Percentiles rank a stretch among this genome's conserved stretches.
phyloP scores from a whole-genome alignment of 2,888 invertebrate genomes.

The Polylopha cassiicola region DNA sequence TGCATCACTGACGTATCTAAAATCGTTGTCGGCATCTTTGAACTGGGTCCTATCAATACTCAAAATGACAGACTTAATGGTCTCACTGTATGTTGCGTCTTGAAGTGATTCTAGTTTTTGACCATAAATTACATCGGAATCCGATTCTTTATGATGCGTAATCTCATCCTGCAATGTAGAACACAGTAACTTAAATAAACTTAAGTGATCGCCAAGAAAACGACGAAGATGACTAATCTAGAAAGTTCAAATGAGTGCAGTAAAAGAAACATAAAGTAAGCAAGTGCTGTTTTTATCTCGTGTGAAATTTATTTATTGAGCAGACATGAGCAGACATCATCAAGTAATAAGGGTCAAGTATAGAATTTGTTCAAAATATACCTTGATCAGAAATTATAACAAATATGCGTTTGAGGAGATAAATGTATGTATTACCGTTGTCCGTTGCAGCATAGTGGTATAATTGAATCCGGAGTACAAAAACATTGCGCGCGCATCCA shows the following conservation, averaged over 20 bases:
- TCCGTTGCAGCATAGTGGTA: conserved; percentile 54
- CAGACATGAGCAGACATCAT: no score
- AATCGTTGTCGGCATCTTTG: conserved; percentile 69
- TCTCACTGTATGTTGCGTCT: conserved; percentile 33
- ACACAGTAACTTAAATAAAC: not conserved
- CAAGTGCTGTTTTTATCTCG: no score
- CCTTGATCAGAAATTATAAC: conserved; percentile 6
- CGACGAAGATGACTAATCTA: conserved; percentile 5
- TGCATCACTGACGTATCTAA: conserved; percentile 70
- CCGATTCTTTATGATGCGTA: conserved; percentile 20
- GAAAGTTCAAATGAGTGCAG: no score
- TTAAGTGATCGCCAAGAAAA: not conserved
- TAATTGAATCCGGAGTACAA: conserved; percentile 74
- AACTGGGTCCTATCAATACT: conserved; percentile 65
- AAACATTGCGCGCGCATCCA: conserved; percentile 55
- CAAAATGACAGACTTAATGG: conserved; percentile 55
- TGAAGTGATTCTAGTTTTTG: conserved; percentile 54
- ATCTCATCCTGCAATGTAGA: conserved; percentile 38
- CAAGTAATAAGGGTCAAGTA: no score
- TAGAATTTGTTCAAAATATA: not conserved
- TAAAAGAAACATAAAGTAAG: no score
- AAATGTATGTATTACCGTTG: conserved; percentile 36
- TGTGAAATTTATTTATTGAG: no score
- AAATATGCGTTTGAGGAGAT: conserved; percentile 3
- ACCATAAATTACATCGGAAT: conserved; percentile 39